These are phyloP conservation scores for Nesometra sesokonis DNA, from an alignment of 35 echinoderm and acorn worm species.

Conservation along the genomic window DNA sequence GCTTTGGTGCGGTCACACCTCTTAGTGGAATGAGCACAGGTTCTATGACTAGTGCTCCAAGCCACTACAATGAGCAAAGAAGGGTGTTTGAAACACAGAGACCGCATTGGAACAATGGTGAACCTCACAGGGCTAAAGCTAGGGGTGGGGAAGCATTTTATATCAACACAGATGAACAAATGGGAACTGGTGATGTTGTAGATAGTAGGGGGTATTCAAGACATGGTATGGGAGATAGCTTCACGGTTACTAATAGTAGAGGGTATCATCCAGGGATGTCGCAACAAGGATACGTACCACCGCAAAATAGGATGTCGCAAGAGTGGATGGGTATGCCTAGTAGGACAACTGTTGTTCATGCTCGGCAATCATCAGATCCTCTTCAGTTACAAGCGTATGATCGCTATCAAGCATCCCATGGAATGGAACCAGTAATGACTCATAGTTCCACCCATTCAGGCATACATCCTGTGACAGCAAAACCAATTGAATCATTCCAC, in stretches of 20 bases:
- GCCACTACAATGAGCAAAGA: constrained; percentile 16
- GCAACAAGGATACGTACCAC: neutral
- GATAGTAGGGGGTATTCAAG: neutral
- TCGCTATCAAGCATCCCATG: neutral
- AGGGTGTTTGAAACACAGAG: constrained; percentile 16
- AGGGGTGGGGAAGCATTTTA: constrained; percentile 85
- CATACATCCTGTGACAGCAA: neutral
- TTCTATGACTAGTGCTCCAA: neutral
- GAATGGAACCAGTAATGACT: neutral
- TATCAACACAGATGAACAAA: constrained; percentile 9
- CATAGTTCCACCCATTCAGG: neutral
- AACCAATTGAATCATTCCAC: neutral
- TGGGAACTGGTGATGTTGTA: constrained; percentile 14
- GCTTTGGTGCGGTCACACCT: constrained; percentile 58
- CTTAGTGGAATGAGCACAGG: constrained; percentile 40
- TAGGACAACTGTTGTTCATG: neutral
- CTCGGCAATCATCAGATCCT: neutral
- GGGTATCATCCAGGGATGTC: neutral
- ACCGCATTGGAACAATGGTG: constrained; percentile 8
- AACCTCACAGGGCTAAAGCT: constrained; percentile 32
- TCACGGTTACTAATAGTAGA: neutral
- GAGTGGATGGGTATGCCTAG: neutral
- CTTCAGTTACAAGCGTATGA: neutral
- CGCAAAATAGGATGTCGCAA: neutral
- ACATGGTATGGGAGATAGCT: neutral